phyloP scores from a whole-genome alignment of 2,797 vertebrate genomes.

The Myotis planiceps region DNA sequence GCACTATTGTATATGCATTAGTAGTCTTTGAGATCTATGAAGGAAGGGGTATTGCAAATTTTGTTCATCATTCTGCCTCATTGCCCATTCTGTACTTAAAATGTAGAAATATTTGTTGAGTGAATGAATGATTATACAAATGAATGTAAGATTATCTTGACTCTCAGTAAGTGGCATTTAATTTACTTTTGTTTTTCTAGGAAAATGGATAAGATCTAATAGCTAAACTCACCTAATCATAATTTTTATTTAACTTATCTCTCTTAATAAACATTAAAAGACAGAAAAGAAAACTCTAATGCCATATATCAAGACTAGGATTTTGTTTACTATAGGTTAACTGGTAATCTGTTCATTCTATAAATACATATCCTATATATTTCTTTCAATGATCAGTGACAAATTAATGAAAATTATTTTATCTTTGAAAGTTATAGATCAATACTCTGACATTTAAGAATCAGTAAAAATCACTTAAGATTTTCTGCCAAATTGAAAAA shows the following conservation, averaged over 20 bases:
- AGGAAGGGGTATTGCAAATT: not conserved
- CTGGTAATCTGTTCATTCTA: not conserved
- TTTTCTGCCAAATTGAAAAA: constrained; percentile 13
- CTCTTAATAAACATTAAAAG: constrained; percentile 9
- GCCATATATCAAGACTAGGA: not conserved
- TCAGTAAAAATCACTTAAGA: not conserved
- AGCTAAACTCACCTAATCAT: not conserved
- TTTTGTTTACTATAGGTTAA: constrained; percentile 2
- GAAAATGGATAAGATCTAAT: not conserved
- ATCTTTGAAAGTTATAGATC: not conserved
- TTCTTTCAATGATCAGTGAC: not conserved
- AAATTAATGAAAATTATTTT: constrained; percentile 15
- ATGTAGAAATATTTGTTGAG: constrained; percentile 7
- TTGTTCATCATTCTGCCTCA: not conserved
- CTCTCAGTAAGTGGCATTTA: not conserved
- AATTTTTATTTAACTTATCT: not conserved
- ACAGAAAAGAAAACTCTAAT: not conserved
- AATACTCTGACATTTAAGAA: not conserved
- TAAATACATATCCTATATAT: not conserved
- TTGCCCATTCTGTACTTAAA: not conserved
- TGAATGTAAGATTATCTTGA: not conserved
- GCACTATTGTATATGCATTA: not conserved
- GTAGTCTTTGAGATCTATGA: not conserved
- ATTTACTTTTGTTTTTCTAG: constrained; percentile 9
- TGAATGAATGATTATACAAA: not conserved